These are phyloP conservation scores for Mormyrops attenuatus DNA, from an alignment of 2,797 vertebrate genomes.

Conservation along the genomic window DNA sequence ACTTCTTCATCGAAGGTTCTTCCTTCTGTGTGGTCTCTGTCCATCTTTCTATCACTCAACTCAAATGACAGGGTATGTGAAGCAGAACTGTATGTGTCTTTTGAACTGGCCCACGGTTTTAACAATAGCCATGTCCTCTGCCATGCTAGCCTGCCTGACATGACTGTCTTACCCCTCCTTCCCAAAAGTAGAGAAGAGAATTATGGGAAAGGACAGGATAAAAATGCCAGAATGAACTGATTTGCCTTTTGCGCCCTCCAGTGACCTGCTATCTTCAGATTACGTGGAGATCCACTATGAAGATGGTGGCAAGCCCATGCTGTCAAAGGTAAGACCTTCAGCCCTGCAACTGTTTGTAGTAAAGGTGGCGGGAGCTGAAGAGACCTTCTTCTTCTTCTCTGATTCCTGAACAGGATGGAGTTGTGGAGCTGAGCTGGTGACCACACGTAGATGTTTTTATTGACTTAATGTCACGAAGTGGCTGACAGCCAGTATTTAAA, in stretches of 20 bases:
- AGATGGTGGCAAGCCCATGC: conserved; percentile 74
- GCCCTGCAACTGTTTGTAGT: background rate
- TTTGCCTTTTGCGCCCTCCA: conserved; percentile 47
- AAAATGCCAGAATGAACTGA: background rate
- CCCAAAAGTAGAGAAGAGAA: background rate
- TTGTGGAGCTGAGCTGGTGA: background rate
- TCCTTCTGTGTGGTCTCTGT: background rate
- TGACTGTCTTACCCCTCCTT: background rate
- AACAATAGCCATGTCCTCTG: background rate
- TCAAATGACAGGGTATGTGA: background rate
- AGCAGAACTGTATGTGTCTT: background rate
- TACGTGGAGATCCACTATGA: conserved; percentile 95
- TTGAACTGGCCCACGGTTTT: background rate
- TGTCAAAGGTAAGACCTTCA: conserved; percentile 77
- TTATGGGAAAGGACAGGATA: background rate
- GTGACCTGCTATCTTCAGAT: conserved; percentile 89
- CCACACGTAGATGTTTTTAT: background rate
- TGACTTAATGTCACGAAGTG: background rate
- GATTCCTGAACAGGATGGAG: background rate
- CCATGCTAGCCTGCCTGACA: background rate
- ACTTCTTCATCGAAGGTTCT: background rate
- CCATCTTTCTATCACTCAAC: background rate
- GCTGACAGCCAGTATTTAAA: background rate
- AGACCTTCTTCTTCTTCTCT: background rate
- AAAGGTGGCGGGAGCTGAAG: background rate